phyloP scores from a whole-genome alignment of 1,140 invertebrate genomes.

The Atta colombica region DNA sequence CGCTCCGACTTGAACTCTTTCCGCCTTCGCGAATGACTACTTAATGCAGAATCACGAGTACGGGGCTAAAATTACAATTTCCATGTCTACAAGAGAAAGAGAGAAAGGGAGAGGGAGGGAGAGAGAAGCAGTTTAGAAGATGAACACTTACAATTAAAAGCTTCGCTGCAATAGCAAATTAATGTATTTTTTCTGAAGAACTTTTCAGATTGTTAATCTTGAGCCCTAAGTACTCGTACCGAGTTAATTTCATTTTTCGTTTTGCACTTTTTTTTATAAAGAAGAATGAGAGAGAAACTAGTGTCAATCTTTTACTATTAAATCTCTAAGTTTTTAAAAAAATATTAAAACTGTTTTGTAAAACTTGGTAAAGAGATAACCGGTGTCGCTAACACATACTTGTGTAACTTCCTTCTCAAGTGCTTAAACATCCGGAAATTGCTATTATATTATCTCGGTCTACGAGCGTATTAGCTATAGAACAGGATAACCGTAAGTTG shows the following conservation, averaged over 20 bases:
- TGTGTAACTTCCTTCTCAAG: not conserved
- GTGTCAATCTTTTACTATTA: not conserved
- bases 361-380: not conserved
- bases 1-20: not conserved
- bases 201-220: constrained; percentile 7
- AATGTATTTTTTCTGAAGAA: constrained; percentile 32
- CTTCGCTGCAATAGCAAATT: constrained; percentile 15
- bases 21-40: constrained; percentile 40
- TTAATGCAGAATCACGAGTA: constrained; percentile 51
- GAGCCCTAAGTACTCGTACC: constrained; percentile 2
- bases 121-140: constrained; percentile 35
- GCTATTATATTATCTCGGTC: constrained; percentile 32
- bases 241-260: constrained; percentile 43
- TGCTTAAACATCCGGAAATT: constrained; percentile 12
- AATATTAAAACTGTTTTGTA: not conserved
- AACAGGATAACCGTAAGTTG: not conserved
- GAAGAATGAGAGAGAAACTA: not conserved
- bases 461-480: not conserved
- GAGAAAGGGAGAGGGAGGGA: no score
- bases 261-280: not conserved
- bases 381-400: not conserved
- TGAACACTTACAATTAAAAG: constrained; percentile 50
- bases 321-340: not conserved
- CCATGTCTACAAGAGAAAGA: not conserved
- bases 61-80: constrained; percentile 29